Evolutionary conservation across 1,140 invertebrate genomes (phyloP), one percentile per base, ranked within the genome.

Genomic region (Eupristina koningsbergeri): DNA sequence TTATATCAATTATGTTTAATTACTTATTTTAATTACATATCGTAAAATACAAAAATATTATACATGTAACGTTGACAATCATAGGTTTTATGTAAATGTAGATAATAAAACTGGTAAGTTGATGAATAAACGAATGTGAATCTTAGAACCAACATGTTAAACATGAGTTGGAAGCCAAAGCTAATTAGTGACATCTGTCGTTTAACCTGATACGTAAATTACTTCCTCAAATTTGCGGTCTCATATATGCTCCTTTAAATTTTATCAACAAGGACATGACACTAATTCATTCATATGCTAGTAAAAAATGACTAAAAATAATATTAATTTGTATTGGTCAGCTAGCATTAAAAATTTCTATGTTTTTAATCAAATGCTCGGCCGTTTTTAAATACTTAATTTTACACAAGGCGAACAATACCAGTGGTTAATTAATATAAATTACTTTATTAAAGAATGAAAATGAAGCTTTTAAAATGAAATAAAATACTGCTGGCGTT

Each of bases 181-280:
- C 45, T 80, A 80, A 80, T 69, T 80, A 50, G 39, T 53, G 45
- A 0, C 63, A 50, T 63, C 61, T 67, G 15, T 31, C n/a, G n/a
- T 13, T 50, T 76, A n/a, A 75, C 34, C 61, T 39, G 0, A 41
- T 31, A 61, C 5, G 50, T 77, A 47, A 77, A 77, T 61, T 53
- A 77, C 31, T 77, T 61, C 11, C 19, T 39, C 53, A 45, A 53
- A 45, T 58, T 22, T 7, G 47, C 5, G 22, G 34, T 17, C 29
- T 53, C 50, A 53, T 9, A 31, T 36, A 5, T 41, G 15, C 17
- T 34, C 5, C 31, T 76, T 58, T 36, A 36, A 17, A 26, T 76
- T 34, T 15, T 53, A 58, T 26, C 2, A 26, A 58, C 26, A 26
- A 58, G 53, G 22, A 58, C 9, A 58, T 58, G 13, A 2, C 53